A percentile compares a stretch with the other conserved stretches of the same genome.
Evolutionary conservation across 2,888 invertebrate species (phyloP).

Genomic region (Yponomeuta plumbellus): DNA sequence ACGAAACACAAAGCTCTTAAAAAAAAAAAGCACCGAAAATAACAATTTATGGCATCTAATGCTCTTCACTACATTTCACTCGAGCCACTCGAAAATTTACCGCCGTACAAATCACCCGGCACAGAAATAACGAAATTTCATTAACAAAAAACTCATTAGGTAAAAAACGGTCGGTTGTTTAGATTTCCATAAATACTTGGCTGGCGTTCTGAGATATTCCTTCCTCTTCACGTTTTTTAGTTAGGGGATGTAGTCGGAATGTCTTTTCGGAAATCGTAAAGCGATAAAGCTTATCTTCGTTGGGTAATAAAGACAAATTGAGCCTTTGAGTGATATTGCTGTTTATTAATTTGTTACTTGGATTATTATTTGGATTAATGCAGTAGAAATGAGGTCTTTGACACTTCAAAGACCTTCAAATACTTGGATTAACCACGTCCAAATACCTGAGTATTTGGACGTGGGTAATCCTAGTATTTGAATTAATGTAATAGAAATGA

Average conservation of each 20-base stretch:
- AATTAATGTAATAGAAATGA: no score
- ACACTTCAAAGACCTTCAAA: no score
- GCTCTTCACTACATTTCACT: conserved; percentile 1
- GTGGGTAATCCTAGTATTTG: no score
- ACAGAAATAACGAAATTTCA: conserved; percentile 65
- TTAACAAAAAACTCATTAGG: conserved; percentile 62
- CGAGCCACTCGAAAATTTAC: conserved; percentile 38
- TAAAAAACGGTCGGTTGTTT: conserved; percentile 68
- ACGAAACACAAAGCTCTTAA: conserved; percentile 17
- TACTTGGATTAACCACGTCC: no score
- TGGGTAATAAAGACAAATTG: no score
- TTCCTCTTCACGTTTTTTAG: conserved; percentile 59
- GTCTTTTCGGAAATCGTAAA: not conserved
- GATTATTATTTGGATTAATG: no score
- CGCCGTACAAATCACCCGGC: conserved; percentile 64
- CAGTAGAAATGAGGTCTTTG: no score
- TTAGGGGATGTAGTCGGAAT: not conserved
- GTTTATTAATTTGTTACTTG: not conserved
- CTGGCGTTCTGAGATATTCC: conserved; percentile 64
- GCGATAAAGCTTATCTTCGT: not conserved
- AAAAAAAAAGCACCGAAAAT: conserved; percentile 26
- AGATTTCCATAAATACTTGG: conserved; percentile 73
- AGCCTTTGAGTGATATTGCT: not conserved
- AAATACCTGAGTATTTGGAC: no score
- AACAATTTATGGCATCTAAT: not conserved